A percentile compares a stretch with the other conserved stretches of the same genome.
Conservation (phyloP, 2,888 invertebrate genomes). For the Octonoba sinensis region DNA sequence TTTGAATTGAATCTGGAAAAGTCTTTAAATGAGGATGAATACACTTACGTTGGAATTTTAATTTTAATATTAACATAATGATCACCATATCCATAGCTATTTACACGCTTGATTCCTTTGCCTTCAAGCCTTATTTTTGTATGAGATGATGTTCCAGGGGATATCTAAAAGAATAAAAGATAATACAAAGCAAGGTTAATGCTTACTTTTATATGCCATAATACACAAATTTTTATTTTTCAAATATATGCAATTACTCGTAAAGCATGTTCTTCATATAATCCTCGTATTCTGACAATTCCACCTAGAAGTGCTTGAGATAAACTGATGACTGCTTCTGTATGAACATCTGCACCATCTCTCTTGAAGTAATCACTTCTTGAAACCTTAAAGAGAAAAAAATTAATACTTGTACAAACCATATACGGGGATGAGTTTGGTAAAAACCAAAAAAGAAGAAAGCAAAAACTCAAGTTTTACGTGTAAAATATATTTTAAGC, state of each 20-base stretch:
- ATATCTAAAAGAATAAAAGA: slow-evolving; percentile 76
- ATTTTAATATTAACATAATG: slow-evolving; percentile 96
- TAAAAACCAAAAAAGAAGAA: too few relatives aligned
- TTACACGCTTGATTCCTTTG: slow-evolving; percentile 93
- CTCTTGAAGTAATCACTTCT: slow-evolving; percentile 89
- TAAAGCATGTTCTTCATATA: slow-evolving; percentile 94
- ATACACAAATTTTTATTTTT: too few relatives aligned
- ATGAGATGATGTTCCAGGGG: slow-evolving; percentile 94
- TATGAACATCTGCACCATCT: slow-evolving; percentile 95
- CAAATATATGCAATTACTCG: slow-evolving; percentile 76
- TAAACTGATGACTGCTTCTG: slow-evolving; percentile 90
- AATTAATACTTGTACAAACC: too few relatives aligned
- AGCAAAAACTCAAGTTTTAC: too few relatives aligned
- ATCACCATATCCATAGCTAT: slow-evolving; percentile 92
- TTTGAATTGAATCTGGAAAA: neutral
- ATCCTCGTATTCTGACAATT: slow-evolving; percentile 88
- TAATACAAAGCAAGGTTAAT: neutral
- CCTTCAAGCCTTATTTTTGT: slow-evolving; percentile 84
- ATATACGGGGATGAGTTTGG: too few relatives aligned
- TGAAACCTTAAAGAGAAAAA: slow-evolving; percentile 69
- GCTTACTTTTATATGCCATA: too few relatives aligned
- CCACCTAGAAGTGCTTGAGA: slow-evolving; percentile 95
- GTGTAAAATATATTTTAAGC: too few relatives aligned
- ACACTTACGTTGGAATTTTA: slow-evolving; percentile 79
- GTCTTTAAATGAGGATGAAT: too few relatives aligned